Evolutionary conservation across 2,113 vertebrate species (phyloP).

Genomic region (Brachypteracias leptosomus): DNA sequence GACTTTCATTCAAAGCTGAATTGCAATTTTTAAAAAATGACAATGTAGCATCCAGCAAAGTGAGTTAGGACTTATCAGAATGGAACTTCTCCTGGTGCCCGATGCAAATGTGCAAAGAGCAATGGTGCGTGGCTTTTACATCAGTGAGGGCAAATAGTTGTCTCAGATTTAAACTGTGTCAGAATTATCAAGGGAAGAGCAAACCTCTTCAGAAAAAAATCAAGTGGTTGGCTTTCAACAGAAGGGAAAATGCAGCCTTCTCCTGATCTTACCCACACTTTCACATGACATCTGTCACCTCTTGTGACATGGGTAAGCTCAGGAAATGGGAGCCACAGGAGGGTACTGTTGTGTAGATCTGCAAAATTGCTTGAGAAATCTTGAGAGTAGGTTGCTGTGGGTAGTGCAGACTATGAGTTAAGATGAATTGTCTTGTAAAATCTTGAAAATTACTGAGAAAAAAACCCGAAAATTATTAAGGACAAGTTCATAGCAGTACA

Average conservation of each 20-base stretch:
- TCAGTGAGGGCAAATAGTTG: not conserved
- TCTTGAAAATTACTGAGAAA: not conserved
- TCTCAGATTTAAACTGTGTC: not conserved
- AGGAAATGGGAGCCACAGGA: not conserved
- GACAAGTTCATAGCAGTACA: not conserved
- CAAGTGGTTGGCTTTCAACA: not conserved
- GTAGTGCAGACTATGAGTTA: not conserved
- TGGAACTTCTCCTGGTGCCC: not conserved
- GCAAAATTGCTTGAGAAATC: not conserved
- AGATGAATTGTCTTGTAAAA: not conserved
- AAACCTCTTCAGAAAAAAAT: not conserved
- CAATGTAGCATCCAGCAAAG: not conserved
- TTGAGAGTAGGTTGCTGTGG: not conserved
- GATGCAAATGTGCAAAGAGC: not conserved
- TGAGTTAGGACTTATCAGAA: not conserved
- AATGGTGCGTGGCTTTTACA: not conserved
- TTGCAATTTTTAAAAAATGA: not conserved
- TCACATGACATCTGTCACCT: fast-evolving
- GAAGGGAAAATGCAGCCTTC: not conserved
- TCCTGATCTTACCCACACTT: not conserved
- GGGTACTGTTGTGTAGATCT: not conserved
- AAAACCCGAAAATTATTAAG: not conserved
- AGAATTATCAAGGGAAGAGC: not conserved
- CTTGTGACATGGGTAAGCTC: not conserved
- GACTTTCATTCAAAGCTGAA: not conserved